Evolutionary conservation across 2,113 vertebrate genomes (phyloP).

Genomic region (Podarcis muralis): DNA sequence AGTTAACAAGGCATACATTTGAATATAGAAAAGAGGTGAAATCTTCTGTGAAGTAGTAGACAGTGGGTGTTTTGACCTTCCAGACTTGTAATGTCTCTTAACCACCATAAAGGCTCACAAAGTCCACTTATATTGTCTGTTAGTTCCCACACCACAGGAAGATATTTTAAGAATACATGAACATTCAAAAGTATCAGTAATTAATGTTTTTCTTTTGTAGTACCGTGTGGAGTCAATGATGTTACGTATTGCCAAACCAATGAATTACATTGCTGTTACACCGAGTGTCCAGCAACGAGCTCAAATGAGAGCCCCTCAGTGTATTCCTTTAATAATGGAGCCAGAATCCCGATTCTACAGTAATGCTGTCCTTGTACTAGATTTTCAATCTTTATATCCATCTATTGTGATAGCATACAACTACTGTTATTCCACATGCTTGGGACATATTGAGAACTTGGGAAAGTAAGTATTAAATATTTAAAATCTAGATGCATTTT

Average conservation of each 20-base stretch:
- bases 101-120: too few relatives aligned
- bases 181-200: not conserved
- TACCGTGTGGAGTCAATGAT: conserved; percentile 99
- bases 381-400: conserved; percentile 97
- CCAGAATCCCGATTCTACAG: conserved; percentile 98
- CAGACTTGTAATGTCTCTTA: too few relatives aligned
- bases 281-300: conserved; percentile 91
- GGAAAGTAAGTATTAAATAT: conserved; percentile 87
- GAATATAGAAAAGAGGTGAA: too few relatives aligned
- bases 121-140: too few relatives aligned
- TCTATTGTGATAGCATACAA: conserved; percentile 99
- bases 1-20: too few relatives aligned
- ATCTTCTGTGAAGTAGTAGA: too few relatives aligned
- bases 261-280: conserved; percentile 95
- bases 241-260: conserved; percentile 94
- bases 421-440: conserved; percentile 98
- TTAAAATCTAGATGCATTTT: conserved; percentile 6
- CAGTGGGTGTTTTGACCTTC: too few relatives aligned
- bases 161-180: too few relatives aligned
- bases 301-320: conserved; percentile 92
- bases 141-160: too few relatives aligned
- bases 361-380: conserved; percentile 94
- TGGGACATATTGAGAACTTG: conserved; percentile 91
- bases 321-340: conserved; percentile 95
- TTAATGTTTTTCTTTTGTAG: conserved; percentile 67